Conservation (phyloP, 2,888 invertebrate species). For the Epirrita christyi region DNA sequence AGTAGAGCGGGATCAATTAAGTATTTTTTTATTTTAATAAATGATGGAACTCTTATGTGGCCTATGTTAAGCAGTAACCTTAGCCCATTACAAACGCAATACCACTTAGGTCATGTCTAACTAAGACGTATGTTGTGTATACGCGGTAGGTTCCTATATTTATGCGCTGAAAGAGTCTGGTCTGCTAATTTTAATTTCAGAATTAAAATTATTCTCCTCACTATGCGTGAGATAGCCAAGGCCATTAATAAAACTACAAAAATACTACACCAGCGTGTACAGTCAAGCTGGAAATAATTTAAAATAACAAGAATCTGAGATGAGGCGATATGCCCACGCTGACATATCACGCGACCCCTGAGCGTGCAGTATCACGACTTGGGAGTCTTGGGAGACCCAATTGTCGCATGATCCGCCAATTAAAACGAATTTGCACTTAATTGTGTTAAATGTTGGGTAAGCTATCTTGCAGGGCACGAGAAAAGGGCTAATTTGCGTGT, state of each 20-base stretch:
- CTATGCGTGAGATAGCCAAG: conserved; percentile 3
- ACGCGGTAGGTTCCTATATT: no score
- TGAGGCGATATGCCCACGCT: conserved; percentile 54
- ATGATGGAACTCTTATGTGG: no score
- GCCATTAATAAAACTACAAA: conserved; percentile 5
- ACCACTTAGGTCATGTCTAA: no score
- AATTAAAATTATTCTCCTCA: neutral
- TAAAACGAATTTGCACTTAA: conserved; percentile 37
- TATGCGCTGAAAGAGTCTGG: neutral
- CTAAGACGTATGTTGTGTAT: no score
- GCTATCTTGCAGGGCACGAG: conserved; percentile 28
- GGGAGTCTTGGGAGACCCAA: conserved; percentile 35
- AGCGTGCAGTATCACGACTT: conserved; percentile 45
- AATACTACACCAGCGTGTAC: conserved; percentile 10
- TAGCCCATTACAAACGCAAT: no score
- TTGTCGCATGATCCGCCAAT: conserved; percentile 39
- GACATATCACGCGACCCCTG: conserved; percentile 73
- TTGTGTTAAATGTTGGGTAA: conserved; percentile 30
- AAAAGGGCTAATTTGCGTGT: conserved; percentile 24
- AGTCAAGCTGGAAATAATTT: conserved; percentile 44
- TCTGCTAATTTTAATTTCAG: neutral
- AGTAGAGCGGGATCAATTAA: no score
- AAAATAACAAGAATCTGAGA: conserved; percentile 62
- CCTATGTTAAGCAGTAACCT: no score
- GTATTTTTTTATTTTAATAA: no score